Percentiles rank a stretch among this genome's conserved stretches.
Evolutionary conservation across 2,113 vertebrate genomes (phyloP).

Genomic region (Phycodurus eques): DNA sequence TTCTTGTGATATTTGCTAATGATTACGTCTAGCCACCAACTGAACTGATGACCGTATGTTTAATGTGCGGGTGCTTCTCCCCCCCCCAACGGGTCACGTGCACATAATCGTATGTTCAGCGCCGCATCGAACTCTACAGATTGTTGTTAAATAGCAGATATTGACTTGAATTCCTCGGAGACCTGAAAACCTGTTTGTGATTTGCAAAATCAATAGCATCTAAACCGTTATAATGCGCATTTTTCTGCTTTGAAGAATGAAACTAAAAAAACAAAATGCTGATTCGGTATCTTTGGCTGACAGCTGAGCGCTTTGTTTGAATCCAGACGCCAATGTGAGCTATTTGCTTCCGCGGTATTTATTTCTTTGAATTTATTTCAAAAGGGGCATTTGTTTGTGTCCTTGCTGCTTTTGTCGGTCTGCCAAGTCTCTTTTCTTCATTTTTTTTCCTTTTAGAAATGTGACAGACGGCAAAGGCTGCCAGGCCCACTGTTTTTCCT

Average conservation of each 20-base stretch:
- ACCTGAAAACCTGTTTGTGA: not conserved
- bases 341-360: not conserved
- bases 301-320: conserved; percentile 6
- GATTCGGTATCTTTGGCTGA: not conserved
- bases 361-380: not conserved
- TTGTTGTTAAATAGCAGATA: conserved; percentile 9
- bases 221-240: conserved; percentile 26
- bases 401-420: conserved; percentile 23
- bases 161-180: conserved; percentile 11
- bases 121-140: not conserved
- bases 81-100: not conserved
- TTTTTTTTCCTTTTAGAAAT: conserved; percentile 11
- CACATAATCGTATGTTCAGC: conserved; percentile 2
- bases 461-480: conserved; percentile 1
- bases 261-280: conserved; percentile 3
- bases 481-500: conserved; percentile 12
- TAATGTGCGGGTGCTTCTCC: conserved; percentile 3
- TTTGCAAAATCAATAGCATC: conserved; percentile 22
- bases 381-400: conserved; percentile 10
- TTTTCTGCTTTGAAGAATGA: conserved; percentile 13
- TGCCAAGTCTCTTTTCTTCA: conserved; percentile 20
- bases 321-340: not conserved
- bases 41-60: conserved; percentile 4
- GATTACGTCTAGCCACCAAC: no score
- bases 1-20: no score